Evolutionary conservation across 2,888 invertebrate species (phyloP).

Genomic region (Ceraclea dissimilis): DNA sequence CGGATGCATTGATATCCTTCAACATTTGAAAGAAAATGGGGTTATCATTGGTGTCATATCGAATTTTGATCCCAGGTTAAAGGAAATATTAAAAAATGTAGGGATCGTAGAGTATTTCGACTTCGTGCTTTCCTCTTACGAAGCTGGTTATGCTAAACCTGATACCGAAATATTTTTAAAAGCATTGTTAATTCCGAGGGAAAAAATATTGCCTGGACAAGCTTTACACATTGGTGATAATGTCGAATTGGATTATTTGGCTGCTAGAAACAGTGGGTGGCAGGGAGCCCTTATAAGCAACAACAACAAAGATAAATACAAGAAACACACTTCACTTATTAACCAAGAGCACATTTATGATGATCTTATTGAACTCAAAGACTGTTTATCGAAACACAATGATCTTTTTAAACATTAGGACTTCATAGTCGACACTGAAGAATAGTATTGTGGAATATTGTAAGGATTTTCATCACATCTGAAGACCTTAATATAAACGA

Average conservation of each 20-base stretch:
- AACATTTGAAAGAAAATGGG: conserved; percentile 44
- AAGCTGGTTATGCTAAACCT: conserved; percentile 68
- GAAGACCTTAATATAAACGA: no score
- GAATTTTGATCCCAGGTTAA: conserved; percentile 80
- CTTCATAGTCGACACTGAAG: no score
- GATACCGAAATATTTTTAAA: conserved; percentile 60
- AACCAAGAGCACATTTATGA: conserved; percentile 4
- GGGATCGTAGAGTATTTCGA: conserved; percentile 65
- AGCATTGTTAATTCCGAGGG: conserved; percentile 47
- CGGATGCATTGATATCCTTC: conserved; percentile 58
- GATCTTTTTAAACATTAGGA: conserved; percentile 13
- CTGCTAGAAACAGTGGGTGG: conserved; percentile 71
- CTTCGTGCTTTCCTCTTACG: conserved; percentile 75
- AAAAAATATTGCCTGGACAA: conserved; percentile 47
- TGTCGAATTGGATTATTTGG: conserved; percentile 65
- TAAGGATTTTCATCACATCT: no score
- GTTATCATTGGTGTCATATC: conserved; percentile 69
- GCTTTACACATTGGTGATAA: conserved; percentile 82
- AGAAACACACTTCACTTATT: not conserved
- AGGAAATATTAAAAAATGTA: conserved; percentile 57
- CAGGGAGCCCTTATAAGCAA: conserved; percentile 46
- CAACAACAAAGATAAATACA: conserved; percentile 13
- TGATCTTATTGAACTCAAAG: conserved; percentile 9
- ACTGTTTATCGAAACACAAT: conserved; percentile 13
- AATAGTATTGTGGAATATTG: no score